Percentiles rank a stretch among this genome's conserved stretches.
phyloP scores from a whole-genome alignment of 2,797 vertebrate genomes.

The Atherinosoma microstoma region DNA sequence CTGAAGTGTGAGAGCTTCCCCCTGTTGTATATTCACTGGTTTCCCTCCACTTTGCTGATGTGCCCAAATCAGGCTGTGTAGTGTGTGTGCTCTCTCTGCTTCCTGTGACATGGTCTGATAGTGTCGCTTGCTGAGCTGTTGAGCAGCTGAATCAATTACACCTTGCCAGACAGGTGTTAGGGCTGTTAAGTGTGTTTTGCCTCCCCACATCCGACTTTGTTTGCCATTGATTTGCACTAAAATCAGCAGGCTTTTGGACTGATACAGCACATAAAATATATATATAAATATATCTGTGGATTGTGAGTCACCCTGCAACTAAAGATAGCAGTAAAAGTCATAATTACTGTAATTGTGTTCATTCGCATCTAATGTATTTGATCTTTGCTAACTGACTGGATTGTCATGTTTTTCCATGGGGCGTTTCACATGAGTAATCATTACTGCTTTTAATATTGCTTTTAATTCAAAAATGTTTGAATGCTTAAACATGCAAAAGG shows the following conservation, averaged over 20 bases:
- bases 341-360: constrained; percentile 30
- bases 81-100: constrained; percentile 51
- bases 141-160: constrained; percentile 59
- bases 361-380: constrained; percentile 24
- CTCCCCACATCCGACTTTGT: constrained; percentile 35
- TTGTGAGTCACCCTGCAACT: constrained; percentile 41
- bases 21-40: constrained; percentile 41
- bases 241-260: constrained; percentile 46
- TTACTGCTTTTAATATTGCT: neutral
- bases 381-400: neutral
- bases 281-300: constrained; percentile 3
- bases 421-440: neutral
- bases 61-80: constrained; percentile 49
- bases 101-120: constrained; percentile 58
- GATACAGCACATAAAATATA: constrained; percentile 24
- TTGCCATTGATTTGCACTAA: constrained; percentile 53
- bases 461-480: neutral
- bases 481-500: constrained; percentile 1
- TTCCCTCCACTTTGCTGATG: constrained; percentile 64
- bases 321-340: constrained; percentile 26
- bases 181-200: constrained; percentile 53
- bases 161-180: constrained; percentile 57
- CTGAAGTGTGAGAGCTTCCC: constrained; percentile 56
- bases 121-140: constrained; percentile 43
- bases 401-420: neutral